Evolutionary conservation across 2,797 vertebrate species (phyloP).

Genomic region (Typhlichthys eigenmanni): DNA sequence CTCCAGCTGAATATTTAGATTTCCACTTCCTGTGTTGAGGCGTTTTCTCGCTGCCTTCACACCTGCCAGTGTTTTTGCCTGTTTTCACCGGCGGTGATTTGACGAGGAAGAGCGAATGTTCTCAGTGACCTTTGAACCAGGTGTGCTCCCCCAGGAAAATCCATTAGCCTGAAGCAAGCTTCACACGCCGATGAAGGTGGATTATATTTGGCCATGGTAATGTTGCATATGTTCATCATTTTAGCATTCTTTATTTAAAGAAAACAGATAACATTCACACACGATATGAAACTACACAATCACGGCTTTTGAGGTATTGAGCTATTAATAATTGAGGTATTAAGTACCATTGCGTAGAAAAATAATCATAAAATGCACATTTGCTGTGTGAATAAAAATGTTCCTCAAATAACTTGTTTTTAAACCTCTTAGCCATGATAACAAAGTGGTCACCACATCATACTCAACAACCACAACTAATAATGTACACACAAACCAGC

Average conservation of each 20-base stretch:
- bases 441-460: too few species aligned
- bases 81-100: slow-evolving; percentile 32
- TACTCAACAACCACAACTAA: too few species aligned
- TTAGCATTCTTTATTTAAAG: not conserved
- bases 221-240: not conserved
- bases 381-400: too few species aligned
- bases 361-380: too few species aligned
- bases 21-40: slow-evolving; percentile 44
- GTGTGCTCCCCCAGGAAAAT: slow-evolving; percentile 14
- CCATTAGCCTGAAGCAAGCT: not conserved
- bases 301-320: too few species aligned
- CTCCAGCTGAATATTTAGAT: slow-evolving; percentile 66
- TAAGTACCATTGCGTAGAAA: too few species aligned
- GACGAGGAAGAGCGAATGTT: slow-evolving; percentile 43
- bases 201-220: not conserved
- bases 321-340: too few species aligned
- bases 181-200: not conserved
- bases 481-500: too few species aligned
- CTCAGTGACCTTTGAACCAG: slow-evolving; percentile 25
- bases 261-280: too few species aligned
- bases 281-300: too few species aligned
- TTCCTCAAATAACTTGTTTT: too few species aligned
- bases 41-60: slow-evolving; percentile 50
- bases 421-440: too few species aligned
- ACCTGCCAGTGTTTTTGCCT: slow-evolving; percentile 71